Evolutionary conservation across 2,113 vertebrate genomes (phyloP), one percentile per base, ranked within the genome.

Genomic region (Muntiacus muntjak): DNA sequence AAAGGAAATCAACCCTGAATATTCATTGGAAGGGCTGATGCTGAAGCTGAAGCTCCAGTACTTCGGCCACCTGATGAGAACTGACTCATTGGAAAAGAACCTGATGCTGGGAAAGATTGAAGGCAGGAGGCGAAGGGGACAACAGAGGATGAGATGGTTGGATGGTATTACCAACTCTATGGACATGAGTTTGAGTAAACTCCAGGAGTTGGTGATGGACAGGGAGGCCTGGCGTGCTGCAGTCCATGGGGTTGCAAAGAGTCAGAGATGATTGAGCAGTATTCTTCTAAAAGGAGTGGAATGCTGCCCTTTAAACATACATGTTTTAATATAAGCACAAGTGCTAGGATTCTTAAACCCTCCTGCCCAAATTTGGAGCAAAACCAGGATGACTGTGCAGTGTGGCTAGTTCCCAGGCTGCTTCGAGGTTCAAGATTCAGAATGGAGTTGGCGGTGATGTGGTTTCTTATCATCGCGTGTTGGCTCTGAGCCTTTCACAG

Each of bases 391-490:
- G 28, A 2, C 43, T 2, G 0, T 17, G 14, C 9, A 3, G 13
- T 0, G 33, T 36, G 28, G 30, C 62, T 7, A 7, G 14, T 23
- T 82, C 36, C 43, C 28, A 4, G 33, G 28, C 9, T 1, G 40
- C n/a, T 81, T 21, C 12, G 1, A 9, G 60, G 21, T 11, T 40
- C 36, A 17, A 57, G 23, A 36, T 15, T 71, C 45, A 25, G 36
- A 30, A 7, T 3, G 30, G 6, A 12, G 23, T 26, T 50, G n/a
- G 23, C 36, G 21, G 26, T 1, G 7, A 15, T 6, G 8, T 0
- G 12, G 7, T 1, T 7, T 60, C n/a, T 10, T 4, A 4, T 43
- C 16, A 2, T 6, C 0, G 0, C 0, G 33, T 1, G 16, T 13
- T 43, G 67, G 54, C 58, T 25, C 36, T 4, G 21, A 15, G 95